Evolutionary conservation across 2,888 invertebrate species (phyloP), one percentile per base, ranked within the genome.

Genomic region (Acleris laterana): DNA sequence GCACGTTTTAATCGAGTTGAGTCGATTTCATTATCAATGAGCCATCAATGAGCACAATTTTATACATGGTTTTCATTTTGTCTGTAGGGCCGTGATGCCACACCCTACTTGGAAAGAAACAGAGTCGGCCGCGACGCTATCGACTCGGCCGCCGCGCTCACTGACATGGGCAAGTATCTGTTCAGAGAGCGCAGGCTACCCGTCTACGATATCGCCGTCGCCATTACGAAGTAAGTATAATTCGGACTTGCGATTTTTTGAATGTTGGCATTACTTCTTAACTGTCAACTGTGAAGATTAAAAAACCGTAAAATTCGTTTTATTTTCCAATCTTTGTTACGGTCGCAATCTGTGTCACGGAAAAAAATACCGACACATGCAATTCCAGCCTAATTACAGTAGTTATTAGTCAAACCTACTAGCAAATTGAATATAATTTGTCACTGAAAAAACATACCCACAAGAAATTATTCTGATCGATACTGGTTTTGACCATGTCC

Each of bases 101-200:
- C 98, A 68, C 98, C 98, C 68, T 98, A 98, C 90, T 93, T 98
- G 88, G 98, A 98, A 91, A 95, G 97, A 80, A 98, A 98, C 93
- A 95, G 98, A 77, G 98, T 98, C 59, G 98, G 98, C 71, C 94
- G 98, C 69, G 98, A 98, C 88, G 98, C 98, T 46, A 98, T 98
- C 65, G 98, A 98, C 89, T 98, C 98, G 2, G 98, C 98, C 51
- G 98, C 98, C 52, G 98, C 98, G 69, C 94, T 98, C 73, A 98
- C 98, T 71, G 98, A 98, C 91, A 98, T 98, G 97, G 98, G 98
- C 90, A 98, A 98, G 95, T 98, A 98, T 94, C 94, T 98, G 84
- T 98, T 98, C 95, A 95, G 98, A 85, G 98, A 98, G 93, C 94
- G 98, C 86, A 94, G 98, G 83, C 94, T 98, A 85, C 98, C 98